Base-by-base conservation (phyloP, 2,113 vertebrate genomes). In the Myotis yumanensis region DNA sequence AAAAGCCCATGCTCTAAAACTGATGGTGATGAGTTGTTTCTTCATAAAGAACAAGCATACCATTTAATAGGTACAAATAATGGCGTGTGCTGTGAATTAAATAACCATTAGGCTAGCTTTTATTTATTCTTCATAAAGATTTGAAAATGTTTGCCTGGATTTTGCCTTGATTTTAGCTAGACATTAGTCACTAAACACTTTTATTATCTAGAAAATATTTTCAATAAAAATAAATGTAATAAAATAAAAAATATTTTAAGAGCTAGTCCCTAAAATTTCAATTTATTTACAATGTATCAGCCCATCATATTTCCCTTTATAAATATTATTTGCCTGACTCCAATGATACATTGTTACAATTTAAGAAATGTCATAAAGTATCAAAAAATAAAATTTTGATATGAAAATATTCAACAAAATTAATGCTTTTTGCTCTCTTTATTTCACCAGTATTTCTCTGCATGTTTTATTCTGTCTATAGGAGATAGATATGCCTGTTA, bases 141-240 rank as follows among this genome's bases (percentile, higher is more conserved):
- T 71, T 86, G 12, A 73, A 93, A 68, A 54, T 81, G 17, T 90
- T 96, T 71, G 5, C 6, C 18, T 17, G 68, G 2, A 54, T 87
- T 85, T 81, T 57, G 4, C 30, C 32, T 68, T n/a, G 64, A 68
- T n/a, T 68, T 68, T 68, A 89, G 66, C 7, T 71, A n/a, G 5
- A 20, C 18, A 40, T 57, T 84, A 93, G 86, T 85, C 17, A 86
- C 37, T 37, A 77, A 90, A 82, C 0, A 32, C 9, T 89, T 94
- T 87, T 18, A 57, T 54, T 82, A n/a, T 89, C 20, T 66, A n/a
- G 87, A 86, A 8, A 72, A 81, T 89, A 32, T 75, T 37, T 52
- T 59, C 35, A 43, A 77, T 54, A 86, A 94, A 93, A 82, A 79
- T 57, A 71, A 91, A 85, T 93, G 11, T 57, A 54, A 92, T 90